Percentiles rank a stretch among this genome's conserved stretches.
Evolutionary conservation across 1,140 invertebrate genomes (phyloP).

Genomic region (Steinernema feltiae): DNA sequence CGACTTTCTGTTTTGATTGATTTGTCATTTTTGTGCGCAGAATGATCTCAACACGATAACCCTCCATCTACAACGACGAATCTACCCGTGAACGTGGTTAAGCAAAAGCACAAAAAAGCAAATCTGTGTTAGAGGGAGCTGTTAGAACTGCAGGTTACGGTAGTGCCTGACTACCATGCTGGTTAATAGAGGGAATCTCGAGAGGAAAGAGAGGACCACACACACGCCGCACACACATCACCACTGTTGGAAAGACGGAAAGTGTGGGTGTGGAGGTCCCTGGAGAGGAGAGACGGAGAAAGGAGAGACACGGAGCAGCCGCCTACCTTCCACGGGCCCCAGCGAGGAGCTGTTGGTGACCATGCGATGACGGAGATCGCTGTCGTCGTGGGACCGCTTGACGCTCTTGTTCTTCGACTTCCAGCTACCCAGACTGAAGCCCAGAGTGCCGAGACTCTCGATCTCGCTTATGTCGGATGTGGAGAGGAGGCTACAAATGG

Average conservation of each 20-base stretch:
- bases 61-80: no score
- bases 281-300: conserved; percentile 38
- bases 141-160: neutral
- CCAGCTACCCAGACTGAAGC: conserved; percentile 52
- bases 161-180: conserved; percentile 5
- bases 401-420: conserved; percentile 23
- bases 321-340: conserved; percentile 28
- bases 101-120: conserved; percentile 6
- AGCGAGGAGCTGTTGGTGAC: conserved; percentile 39
- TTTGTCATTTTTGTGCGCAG: no score
- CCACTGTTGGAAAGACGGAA: neutral
- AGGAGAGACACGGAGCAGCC: conserved; percentile 12
- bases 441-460: conserved; percentile 50
- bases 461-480: conserved; percentile 53
- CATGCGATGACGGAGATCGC: conserved; percentile 17
- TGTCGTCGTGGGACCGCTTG: conserved; percentile 9
- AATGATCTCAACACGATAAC: no score
- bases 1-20: no score
- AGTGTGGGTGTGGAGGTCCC: conserved; percentile 14
- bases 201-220: conserved; percentile 17
- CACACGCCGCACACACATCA: conserved; percentile 14
- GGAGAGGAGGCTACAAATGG: conserved; percentile 48
- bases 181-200: conserved; percentile 13
- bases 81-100: no score
- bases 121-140: neutral